Base-by-base conservation (phyloP, 2,113 vertebrate genomes). In the Dinomys branickii region DNA sequence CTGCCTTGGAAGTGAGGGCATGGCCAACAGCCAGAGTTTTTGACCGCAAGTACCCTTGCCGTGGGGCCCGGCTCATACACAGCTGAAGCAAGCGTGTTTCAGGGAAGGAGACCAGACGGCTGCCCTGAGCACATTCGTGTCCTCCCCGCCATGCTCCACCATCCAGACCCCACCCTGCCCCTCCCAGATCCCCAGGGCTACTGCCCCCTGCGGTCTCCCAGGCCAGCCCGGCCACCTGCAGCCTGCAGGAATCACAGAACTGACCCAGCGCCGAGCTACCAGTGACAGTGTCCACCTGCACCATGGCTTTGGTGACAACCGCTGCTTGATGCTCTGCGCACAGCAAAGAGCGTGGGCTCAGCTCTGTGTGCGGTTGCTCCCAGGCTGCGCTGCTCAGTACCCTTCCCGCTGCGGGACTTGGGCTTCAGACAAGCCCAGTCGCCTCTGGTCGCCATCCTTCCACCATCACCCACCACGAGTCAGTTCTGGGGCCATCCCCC, bases 41-140 rank as follows among this genome's bases (percentile, higher is more conserved):
- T 71, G 67, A 13, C 59, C 67, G 87, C 88, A 88, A 81, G 83
- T n/a, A 75, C 92, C 80, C 80, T 94, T 58, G 47, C 61, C 35
- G 54, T 2, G 5, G 91, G 84, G 35, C 41, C 50, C 88, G 30
- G 78, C 13, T 17, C 6, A 50, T 35, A 93, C 88, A 67, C n/a
- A 91, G n/a, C 33, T 44, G 35, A 93, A 90, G 82, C 50, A 75
- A 90, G 61, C 2, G 20, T 65, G 6, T 47, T 73, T 67, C 88
- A 54, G 33, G 2, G 20, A 65, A n/a, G 5, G 33, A 63, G 52
- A 50, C 0, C 65, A 92, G 35, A 83, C 85, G 58, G 19, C 47
- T 30, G 20, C 33, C 30, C 52, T 47, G 35, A 35, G 69, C 14
- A 30, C 22, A 10, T 30, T 44, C 85, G 24, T 47, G 28, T 38